Conservation (phyloP, 2,113 vertebrate genomes). For the Hystrix cristata region DNA sequence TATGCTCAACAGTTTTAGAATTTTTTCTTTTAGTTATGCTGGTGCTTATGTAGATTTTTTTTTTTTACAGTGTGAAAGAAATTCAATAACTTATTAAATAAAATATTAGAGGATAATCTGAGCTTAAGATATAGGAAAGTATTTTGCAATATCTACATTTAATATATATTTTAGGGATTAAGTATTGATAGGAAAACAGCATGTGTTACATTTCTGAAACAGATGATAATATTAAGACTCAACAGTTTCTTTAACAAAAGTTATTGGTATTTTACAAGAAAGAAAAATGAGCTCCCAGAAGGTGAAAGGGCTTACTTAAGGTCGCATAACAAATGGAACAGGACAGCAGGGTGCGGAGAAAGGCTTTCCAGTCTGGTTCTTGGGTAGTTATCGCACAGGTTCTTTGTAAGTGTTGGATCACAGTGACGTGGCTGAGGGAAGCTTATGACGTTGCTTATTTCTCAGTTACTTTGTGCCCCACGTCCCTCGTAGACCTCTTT, state of each 20-base stretch:
- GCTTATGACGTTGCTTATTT: background rate
- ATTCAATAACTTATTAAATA: background rate
- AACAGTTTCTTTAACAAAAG: background rate
- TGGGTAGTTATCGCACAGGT: background rate
- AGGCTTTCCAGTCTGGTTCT: background rate
- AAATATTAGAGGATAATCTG: background rate
- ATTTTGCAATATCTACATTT: background rate
- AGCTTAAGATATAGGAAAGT: constrained; percentile 6
- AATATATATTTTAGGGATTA: constrained; percentile 42
- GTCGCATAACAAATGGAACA: background rate
- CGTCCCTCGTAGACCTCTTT: background rate
- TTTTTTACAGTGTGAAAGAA: background rate
- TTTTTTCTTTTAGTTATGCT: background rate
- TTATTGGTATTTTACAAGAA: background rate
- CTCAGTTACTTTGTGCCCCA: background rate
- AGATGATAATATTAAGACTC: background rate
- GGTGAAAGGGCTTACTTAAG: background rate
- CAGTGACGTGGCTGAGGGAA: background rate
- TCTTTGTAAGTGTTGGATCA: background rate
- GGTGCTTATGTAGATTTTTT: background rate
- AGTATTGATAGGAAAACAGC: background rate
- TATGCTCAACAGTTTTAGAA: background rate
- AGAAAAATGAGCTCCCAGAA: background rate
- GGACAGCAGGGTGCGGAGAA: background rate
- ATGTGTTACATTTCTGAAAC: background rate